Base-by-base conservation (phyloP, 2,888 invertebrate species). In the Pilophorus perplexus region DNA sequence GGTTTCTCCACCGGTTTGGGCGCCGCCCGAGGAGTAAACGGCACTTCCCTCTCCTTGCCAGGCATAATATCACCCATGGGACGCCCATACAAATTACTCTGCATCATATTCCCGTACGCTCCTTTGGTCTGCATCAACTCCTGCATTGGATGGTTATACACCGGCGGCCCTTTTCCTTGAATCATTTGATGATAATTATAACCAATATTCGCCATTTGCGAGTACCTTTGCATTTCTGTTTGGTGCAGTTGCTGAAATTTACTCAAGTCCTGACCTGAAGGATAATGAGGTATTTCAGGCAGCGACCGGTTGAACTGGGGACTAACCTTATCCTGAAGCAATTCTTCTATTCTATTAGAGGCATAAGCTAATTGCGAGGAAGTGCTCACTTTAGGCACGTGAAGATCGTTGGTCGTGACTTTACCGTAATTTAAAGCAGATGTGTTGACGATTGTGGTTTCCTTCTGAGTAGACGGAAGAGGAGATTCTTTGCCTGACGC, bases 111-210 rank as follows among this genome's bases (percentile, higher is more conserved):
- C 1, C 67, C 28, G 52, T 70, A 72, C 20, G 66, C 42, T 16
- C 59, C 67, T 66, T 72, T 72, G 14, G 67, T 68, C 52, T 70
- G 70, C 46, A 72, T 71, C 38, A 72, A 67, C 54, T 72, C 72
- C 18, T 69, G 69, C 68, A 72, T 69, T n/a, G 64, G 64, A 23
- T 64, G 64, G 18, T 64, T 64, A 20, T 64, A 64, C 2, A 64
- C 64, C 1, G 64, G 38, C 22, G 64, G 64, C 10, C 64, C 52
- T 40, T 64, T 64, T 2, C 60, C 44, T 40, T 50, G 52, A 10
- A 64, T 64, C 64, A 64, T 52, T 52, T 64, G 52, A 40, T 64
- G 64, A 40, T 52, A 64, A 38, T 54, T 64, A 37, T 64, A 64
- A 12, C 50, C 46, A 20, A 62, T 3, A 46, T 62, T 64, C 3